Conservation (phyloP, 2,888 invertebrate species). For the Mystacides longicornis region DNA sequence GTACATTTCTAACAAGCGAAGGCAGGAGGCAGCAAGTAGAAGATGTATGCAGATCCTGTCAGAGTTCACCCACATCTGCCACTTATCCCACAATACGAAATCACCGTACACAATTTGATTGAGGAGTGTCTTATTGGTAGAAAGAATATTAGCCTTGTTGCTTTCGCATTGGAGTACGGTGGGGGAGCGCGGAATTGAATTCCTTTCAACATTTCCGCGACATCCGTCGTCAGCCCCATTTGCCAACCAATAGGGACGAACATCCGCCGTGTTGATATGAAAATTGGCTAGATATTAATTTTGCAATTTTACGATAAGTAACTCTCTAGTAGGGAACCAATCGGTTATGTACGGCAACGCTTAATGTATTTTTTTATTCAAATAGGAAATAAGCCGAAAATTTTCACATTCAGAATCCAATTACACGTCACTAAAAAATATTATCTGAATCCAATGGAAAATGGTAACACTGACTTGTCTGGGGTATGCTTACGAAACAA, state of each 20-base stretch:
- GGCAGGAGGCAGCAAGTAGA: no score
- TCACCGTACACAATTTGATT: neutral
- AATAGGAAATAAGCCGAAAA: no score
- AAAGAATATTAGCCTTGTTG: constrained; percentile 5
- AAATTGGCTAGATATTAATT: constrained; percentile 1
- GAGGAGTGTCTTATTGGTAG: neutral
- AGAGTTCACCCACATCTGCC: neutral
- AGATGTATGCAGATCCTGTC: neutral
- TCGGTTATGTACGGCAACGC: no score
- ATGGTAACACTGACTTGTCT: no score
- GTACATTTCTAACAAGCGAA: no score
- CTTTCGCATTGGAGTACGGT: constrained; percentile 4
- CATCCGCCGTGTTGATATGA: neutral
- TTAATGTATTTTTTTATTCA: no score
- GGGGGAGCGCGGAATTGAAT: neutral
- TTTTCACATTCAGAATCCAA: no score
- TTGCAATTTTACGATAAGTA: no score
- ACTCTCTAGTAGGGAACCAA: no score
- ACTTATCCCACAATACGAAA: neutral
- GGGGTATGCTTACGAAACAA: no score
- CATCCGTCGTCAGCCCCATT: neutral
- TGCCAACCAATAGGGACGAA: neutral
- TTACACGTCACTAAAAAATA: no score
- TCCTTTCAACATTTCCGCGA: neutral
- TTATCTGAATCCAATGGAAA: no score